Evolutionary conservation across 2,888 invertebrate species (phyloP), one percentile per base, ranked within the genome.

Genomic region (Archips crataeganus): DNA sequence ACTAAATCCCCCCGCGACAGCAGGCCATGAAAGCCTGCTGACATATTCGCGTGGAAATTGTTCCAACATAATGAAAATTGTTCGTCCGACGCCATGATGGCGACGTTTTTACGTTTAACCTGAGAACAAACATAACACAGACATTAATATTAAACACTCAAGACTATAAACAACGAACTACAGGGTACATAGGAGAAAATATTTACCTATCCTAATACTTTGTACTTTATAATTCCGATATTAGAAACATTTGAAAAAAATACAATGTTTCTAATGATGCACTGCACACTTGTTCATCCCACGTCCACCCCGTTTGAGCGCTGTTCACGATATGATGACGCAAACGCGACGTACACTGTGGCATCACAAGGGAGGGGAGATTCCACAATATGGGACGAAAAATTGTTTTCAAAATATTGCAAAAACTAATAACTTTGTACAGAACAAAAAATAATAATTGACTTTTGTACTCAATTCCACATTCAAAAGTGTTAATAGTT

Each of bases 1-100:
- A 96, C 96, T 82, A 96, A 89, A 88, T 96, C 96, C 78, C 96
- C 96, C 87, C 96, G 95, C 86, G 96, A 96, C 89, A 96, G 90
- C 87, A 96, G 95, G 89, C 96, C 96, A 84, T 96, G 96, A 87
- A 96, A 96, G 83, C 96, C 96, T 89, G 96, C 95, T 77, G 96
- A 96, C 94, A 96, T 95, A 85, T 96, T 96, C 79, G 96, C 95
- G 92, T 96, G 96, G 94, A 96, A 96, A 94, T 96, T 96, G 94
- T 96, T 96, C 96, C 96, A 96, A 94, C 96, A 96, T 92, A 96
- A 91, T 89, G 96, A 96, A 93, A 96, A 96, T 88, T 96, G 96
- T 94, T 96, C 96, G 95, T 96, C 96, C 94, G 96, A 96, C 96
- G 96, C 96, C 96, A 96, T 96, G 90, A 94, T 95, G 95, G 94